phyloP scores from a whole-genome alignment of 2,797 vertebrate genomes.

The Anguilla anguilla region DNA sequence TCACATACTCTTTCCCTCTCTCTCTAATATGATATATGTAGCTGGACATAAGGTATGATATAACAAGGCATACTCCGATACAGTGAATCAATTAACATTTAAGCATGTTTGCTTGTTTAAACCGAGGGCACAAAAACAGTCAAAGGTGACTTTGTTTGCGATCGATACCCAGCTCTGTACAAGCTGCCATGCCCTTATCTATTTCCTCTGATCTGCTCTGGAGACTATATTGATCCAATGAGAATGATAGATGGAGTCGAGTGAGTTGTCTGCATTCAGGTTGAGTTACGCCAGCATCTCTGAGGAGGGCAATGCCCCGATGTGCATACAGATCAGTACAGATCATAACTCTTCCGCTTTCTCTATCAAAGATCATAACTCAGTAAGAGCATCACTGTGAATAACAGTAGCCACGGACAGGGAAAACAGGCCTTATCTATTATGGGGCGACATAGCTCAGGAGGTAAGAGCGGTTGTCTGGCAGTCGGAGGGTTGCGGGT shows the following conservation, averaged over 20 bases:
- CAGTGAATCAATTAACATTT: constrained; percentile 47
- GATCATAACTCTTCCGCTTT: constrained; percentile 16
- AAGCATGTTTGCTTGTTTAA: constrained; percentile 45
- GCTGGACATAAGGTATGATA: constrained; percentile 38
- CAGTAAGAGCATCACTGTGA: neutral
- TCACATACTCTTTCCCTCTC: neutral
- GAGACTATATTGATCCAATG: constrained; percentile 54
- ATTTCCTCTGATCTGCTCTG: constrained; percentile 52
- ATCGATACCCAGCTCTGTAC: constrained; percentile 52
- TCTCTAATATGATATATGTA: constrained; percentile 9
- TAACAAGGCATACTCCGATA: constrained; percentile 37
- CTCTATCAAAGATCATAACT: constrained; percentile 53
- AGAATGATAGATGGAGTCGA: constrained; percentile 46
- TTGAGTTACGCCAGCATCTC: constrained; percentile 24
- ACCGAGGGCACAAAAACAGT: constrained; percentile 46
- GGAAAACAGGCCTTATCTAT: neutral
- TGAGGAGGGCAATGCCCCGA: constrained; percentile 14
- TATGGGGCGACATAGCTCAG: no score
- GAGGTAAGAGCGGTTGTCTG: no score
- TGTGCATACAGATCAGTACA: constrained; percentile 49
- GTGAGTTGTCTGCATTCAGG: neutral
- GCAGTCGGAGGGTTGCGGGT: no score
- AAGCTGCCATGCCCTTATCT: constrained; percentile 50
- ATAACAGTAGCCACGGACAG: neutral
- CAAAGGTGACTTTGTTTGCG: constrained; percentile 34